These are phyloP conservation scores for Brachyptera putata DNA, from an alignment of 2,888 invertebrate species.

Conservation along the genomic window DNA sequence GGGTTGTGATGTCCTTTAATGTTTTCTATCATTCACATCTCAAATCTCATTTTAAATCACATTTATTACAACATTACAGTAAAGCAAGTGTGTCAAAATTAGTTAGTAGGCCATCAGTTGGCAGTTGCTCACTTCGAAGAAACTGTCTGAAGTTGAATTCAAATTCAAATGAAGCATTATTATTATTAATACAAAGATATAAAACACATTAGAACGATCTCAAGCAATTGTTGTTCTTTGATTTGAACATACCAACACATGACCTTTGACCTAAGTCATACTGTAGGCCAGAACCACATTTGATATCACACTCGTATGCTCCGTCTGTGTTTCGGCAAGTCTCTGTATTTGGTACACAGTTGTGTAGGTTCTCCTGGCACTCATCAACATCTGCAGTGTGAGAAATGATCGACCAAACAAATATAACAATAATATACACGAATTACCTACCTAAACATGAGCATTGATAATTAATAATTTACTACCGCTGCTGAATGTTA, in stretches of 20 bases:
- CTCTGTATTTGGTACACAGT: conserved; percentile 42
- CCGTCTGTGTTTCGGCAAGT: conserved; percentile 48
- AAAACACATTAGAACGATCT: no score
- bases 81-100: no score
- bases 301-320: conserved; percentile 47
- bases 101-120: no score
- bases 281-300: conserved; percentile 40
- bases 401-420: neutral
- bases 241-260: conserved; percentile 42
- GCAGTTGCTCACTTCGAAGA: no score
- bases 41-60: no score
- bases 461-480: neutral
- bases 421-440: neutral
- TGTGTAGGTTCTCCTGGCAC: conserved; percentile 54
- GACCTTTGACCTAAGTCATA: conserved; percentile 38
- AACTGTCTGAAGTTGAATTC: no score
- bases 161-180: no score
- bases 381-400: conserved; percentile 61
- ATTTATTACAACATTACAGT: no score
- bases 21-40: no score
- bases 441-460: neutral
- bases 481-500: neutral
- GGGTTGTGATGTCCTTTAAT: no score
- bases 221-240: no score
- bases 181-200: no score